Percentiles rank a stretch among this genome's conserved stretches.
Evolutionary conservation across 2,888 invertebrate species (phyloP).

Genomic region (Aphodius sticticus): DNA sequence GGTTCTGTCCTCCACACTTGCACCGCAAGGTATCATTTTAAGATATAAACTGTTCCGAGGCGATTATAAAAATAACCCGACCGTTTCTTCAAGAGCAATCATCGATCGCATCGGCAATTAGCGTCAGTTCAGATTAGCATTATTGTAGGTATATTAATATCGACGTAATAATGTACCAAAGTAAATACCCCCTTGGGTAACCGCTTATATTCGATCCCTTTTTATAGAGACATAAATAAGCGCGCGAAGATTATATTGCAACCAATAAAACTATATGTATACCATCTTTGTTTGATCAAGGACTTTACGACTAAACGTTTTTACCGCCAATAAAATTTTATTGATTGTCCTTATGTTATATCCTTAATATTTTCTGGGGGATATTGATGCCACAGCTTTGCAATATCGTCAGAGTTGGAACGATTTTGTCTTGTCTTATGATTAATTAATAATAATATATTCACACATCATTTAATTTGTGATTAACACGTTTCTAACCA

Average conservation of each 20-base stretch:
- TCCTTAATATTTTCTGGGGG: neutral
- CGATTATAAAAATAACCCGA: neutral
- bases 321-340: neutral
- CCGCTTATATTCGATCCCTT: neutral
- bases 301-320: neutral
- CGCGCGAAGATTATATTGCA: neutral
- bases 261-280: neutral
- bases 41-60: neutral
- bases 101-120: neutral
- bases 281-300: neutral
- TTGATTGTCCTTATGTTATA: neutral
- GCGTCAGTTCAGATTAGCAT: neutral
- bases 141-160: neutral
- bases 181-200: constrained; percentile 4
- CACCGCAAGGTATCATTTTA: neutral
- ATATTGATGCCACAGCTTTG: no score
- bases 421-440: no score
- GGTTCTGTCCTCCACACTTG: neutral
- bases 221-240: neutral
- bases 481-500: neutral
- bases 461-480: no score
- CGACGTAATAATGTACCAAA: neutral
- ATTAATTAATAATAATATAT: no score
- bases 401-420: no score
- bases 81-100: neutral